A percentile compares a stretch with the other conserved stretches of the same genome.
phyloP scores from a whole-genome alignment of 23 tunicate species.

The Ciona savignyi region DNA sequence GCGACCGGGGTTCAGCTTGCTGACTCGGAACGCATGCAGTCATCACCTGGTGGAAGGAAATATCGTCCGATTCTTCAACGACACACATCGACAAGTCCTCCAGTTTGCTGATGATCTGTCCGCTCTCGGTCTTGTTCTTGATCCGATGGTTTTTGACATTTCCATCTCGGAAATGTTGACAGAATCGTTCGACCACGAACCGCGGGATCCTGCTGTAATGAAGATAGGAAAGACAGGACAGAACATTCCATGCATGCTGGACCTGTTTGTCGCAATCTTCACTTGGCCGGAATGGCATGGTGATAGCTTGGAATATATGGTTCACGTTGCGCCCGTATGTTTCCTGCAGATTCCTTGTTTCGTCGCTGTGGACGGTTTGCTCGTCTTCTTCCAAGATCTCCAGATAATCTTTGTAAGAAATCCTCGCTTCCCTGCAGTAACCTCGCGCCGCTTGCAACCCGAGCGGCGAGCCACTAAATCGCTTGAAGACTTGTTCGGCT shows the following conservation, averaged over 20 bases:
- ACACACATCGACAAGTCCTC: conserved; percentile 16
- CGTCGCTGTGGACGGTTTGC: not conserved
- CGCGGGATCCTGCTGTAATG: conserved; percentile 38
- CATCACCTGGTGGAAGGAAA: conserved; percentile 50
- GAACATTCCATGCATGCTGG: conserved; percentile 23
- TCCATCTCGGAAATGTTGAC: conserved; percentile 14
- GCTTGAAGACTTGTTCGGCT: conserved; percentile 15
- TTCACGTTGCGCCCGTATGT: conserved; percentile 19
- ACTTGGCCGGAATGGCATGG: conserved; percentile 25
- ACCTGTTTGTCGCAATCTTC: conserved; percentile 4
- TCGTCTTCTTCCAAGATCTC: conserved; percentile 22
- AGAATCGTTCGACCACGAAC: conserved; percentile 22
- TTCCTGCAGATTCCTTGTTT: not conserved
- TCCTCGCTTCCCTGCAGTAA: conserved; percentile 16
- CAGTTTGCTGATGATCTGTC: conserved; percentile 19
- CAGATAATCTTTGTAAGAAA: conserved; percentile 21
- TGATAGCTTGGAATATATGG: conserved; percentile 50
- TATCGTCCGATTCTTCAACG: conserved; percentile 17
- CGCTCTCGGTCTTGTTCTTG: conserved; percentile 25
- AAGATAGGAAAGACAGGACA: conserved; percentile 40
- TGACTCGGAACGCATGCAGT: conserved; percentile 27
- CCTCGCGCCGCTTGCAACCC: conserved; percentile 36
- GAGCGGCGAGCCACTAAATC: conserved; percentile 41
- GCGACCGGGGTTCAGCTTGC: conserved; percentile 4
- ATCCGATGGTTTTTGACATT: not conserved